These are phyloP conservation scores for Entelurus aequoreus DNA, from an alignment of 2,113 vertebrate species.

Conservation along the genomic window DNA sequence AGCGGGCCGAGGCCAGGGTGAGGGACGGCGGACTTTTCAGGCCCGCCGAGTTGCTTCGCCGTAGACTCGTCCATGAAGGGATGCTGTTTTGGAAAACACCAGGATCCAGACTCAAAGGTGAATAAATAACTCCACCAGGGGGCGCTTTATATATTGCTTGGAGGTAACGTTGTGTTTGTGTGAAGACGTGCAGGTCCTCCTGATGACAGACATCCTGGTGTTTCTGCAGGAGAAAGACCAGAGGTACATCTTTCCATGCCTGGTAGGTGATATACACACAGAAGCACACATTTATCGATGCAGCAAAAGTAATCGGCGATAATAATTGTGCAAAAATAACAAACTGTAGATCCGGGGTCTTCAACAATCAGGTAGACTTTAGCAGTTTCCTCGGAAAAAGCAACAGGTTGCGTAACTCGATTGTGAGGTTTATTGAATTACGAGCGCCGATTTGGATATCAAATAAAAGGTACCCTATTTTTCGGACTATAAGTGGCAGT, in stretches of 20 bases:
- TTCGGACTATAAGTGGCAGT: too few relatives aligned
- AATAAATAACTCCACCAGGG: background rate
- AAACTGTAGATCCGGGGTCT: too few relatives aligned
- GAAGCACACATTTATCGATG: background rate
- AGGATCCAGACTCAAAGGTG: constrained; percentile 81
- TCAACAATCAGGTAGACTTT: too few relatives aligned
- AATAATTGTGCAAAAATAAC: background rate
- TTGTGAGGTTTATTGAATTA: too few relatives aligned
- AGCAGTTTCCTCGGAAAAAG: too few relatives aligned
- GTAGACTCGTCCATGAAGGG: constrained; percentile 82
- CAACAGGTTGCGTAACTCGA: too few relatives aligned
- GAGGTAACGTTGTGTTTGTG: background rate
- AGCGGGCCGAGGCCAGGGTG: constrained; percentile 67
- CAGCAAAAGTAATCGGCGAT: too few relatives aligned
- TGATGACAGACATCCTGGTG: constrained; percentile 88
- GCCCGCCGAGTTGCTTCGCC: constrained; percentile 78
- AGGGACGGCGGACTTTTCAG: constrained; percentile 72
- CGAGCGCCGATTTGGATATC: too few relatives aligned
- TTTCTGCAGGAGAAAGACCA: constrained; percentile 95
- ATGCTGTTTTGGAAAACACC: constrained; percentile 84
- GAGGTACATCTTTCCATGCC: constrained; percentile 81
- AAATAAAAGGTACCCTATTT: too few relatives aligned
- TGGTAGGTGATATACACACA: constrained; percentile 72
- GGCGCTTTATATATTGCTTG: background rate
- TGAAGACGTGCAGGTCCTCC: constrained; percentile 82